A percentile compares a stretch with the other conserved stretches of the same genome.
Conservation (phyloP, 1,140 invertebrate genomes). For the Planococcus citri region DNA sequence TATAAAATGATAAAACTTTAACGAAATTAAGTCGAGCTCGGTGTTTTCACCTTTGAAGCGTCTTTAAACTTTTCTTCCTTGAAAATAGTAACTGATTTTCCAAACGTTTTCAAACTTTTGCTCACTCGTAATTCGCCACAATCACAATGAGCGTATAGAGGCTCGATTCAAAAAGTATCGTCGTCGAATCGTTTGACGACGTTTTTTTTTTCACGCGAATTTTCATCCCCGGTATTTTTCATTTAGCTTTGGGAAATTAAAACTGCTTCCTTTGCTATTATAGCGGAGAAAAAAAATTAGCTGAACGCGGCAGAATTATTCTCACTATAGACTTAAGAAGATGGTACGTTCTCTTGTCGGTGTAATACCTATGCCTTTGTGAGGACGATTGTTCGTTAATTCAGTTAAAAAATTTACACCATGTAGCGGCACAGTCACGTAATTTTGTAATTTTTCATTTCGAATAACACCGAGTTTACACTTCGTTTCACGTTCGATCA, state of each 20-base stretch:
- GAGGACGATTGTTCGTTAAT: background rate
- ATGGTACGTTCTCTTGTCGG: too few species aligned
- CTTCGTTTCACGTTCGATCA: background rate
- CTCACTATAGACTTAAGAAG: too few species aligned
- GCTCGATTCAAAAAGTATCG: too few species aligned
- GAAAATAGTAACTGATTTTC: background rate
- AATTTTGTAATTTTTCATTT: background rate
- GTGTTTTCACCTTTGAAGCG: background rate
- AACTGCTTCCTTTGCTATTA: too few species aligned
- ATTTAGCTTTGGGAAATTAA: too few species aligned
- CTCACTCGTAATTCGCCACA: background rate
- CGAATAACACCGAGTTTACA: background rate
- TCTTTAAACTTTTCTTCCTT: background rate
- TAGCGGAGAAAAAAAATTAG: too few species aligned
- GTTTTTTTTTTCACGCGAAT: too few species aligned
- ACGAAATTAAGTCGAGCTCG: slow-evolving; percentile 2
- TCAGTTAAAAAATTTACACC: background rate
- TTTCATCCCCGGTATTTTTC: too few species aligned
- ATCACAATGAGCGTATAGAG: too few species aligned
- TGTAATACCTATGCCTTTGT: too few species aligned
- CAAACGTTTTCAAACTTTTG: background rate
- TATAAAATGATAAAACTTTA: background rate
- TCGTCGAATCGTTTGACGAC: too few species aligned
- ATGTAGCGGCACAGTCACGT: background rate
- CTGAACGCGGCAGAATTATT: too few species aligned